phyloP scores from a whole-genome alignment of 2,888 invertebrate genomes.

The Drosophila cognata region DNA sequence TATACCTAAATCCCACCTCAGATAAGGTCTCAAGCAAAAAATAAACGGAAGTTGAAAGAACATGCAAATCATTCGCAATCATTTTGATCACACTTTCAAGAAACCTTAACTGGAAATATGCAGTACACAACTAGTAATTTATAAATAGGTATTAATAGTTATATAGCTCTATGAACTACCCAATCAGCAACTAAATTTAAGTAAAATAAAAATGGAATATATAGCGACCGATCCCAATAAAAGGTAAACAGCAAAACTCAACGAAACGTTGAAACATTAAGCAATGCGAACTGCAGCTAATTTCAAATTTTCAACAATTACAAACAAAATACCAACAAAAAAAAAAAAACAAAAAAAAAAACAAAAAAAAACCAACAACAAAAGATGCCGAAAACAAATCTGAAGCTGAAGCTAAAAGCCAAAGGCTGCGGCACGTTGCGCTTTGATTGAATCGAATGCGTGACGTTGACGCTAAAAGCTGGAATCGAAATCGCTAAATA shows the following conservation, averaged over 20 bases:
- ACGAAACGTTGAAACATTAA: constrained; percentile 40
- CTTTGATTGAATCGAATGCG: constrained; percentile 78
- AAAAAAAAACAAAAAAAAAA: constrained; percentile 56
- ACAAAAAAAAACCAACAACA: constrained; percentile 57
- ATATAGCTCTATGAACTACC: not conserved
- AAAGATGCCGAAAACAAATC: constrained; percentile 74
- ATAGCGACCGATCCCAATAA: constrained; percentile 43
- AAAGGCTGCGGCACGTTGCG: constrained; percentile 69
- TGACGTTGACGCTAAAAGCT: constrained; percentile 49
- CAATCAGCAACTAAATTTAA: constrained; percentile 5
- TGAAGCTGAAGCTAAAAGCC: constrained; percentile 48
- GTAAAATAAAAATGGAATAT: constrained; percentile 2
- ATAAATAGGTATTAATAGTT: not conserved
- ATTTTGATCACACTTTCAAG: not conserved
- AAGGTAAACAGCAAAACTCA: constrained; percentile 6
- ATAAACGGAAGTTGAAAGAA: not conserved
- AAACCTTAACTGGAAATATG: not conserved
- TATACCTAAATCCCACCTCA: not conserved
- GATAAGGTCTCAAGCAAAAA: not conserved
- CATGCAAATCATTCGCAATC: not conserved
- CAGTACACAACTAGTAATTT: not conserved
- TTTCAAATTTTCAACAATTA: constrained; percentile 73
- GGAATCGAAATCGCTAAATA: constrained; percentile 38
- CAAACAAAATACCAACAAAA: constrained; percentile 50
- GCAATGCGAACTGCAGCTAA: constrained; percentile 72